Base-by-base conservation (phyloP, 2,797 vertebrate genomes). In the Gadopsis marmoratus region DNA sequence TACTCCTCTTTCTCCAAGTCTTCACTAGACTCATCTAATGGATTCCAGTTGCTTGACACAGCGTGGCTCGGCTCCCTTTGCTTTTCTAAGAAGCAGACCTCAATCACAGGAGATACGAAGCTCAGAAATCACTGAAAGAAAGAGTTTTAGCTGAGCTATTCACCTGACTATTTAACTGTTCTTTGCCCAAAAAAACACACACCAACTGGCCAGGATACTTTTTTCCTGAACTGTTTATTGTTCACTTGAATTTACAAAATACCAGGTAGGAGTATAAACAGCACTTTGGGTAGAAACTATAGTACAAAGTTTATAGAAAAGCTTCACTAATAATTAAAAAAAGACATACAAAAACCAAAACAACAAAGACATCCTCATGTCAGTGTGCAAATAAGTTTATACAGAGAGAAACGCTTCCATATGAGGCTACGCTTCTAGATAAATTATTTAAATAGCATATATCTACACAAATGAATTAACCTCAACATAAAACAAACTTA, bases 381-480 rank as follows among this genome's bases (percentile, higher is more conserved):
- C 97, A 97, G 95, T 99, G 97, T 99, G 98, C 97, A 99, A 99
- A 99, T 95, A 91, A 82, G 95, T 96, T 97, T 97, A 97, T 98
- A 99, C 97, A 99, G 95, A 98, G 96, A 98, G 96, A 98, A 98
- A 96, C 94, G 96, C 96, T 96, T 97, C 95, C 95, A 95, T 96
- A 96, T 95, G 94, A 95, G 96, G 96, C 96, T 96, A 95, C 95
- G 95, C 96, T 97, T 97, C 97, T 94, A 95, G 96, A 99, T 99
- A 99, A 99, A 98, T 99, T 99, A 99, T 96, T 99, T 99, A 99
- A 99, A 99, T 99, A 99, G 97, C 96, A 79, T 96, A 67, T 97
- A 98, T 99, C 96, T 99, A 99, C 96, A 99, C 94, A 97, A 94
- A 97, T 92, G 93, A 97, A 96, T 96, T 95, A 94, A 96, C 93